Conservation (phyloP, 2,888 invertebrate species). For the Antheraea yamamai region DNA sequence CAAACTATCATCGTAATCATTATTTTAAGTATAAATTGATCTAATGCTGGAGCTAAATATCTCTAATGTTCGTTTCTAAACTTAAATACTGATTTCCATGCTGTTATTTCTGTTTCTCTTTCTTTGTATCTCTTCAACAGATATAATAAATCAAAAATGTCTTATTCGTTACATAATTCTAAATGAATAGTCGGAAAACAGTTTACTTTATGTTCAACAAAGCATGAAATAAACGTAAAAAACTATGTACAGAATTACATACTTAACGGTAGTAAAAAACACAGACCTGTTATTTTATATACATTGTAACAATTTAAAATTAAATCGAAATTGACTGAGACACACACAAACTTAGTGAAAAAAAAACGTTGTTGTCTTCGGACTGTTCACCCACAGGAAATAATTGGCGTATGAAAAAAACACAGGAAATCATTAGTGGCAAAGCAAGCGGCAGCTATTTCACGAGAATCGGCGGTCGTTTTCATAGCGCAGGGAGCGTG, state of each 20-base stretch:
- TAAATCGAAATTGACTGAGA: conserved; percentile 48
- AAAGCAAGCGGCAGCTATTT: conserved; percentile 73
- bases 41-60: not conserved
- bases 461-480: conserved; percentile 57
- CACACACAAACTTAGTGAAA: conserved; percentile 39
- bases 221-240: conserved; percentile 16
- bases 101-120: not conserved
- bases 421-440: conserved; percentile 80
- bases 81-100: not conserved
- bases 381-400: conserved; percentile 69
- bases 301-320: conserved; percentile 35
- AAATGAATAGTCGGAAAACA: conserved; percentile 10
- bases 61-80: not conserved
- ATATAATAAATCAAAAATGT: not conserved
- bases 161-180: conserved; percentile 5
- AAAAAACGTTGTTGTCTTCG: conserved; percentile 55
- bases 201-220: conserved; percentile 12
- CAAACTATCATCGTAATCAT: not conserved
- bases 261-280: conserved; percentile 16
- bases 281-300: conserved; percentile 16
- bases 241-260: conserved; percentile 17
- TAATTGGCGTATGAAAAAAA: conserved; percentile 77
- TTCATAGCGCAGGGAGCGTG: conserved; percentile 37
- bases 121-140: not conserved
- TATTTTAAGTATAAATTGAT: not conserved